Percentiles rank a stretch among this genome's conserved stretches.
Conservation (phyloP, 1,140 invertebrate genomes). For the Pteromalus puparum region DNA sequence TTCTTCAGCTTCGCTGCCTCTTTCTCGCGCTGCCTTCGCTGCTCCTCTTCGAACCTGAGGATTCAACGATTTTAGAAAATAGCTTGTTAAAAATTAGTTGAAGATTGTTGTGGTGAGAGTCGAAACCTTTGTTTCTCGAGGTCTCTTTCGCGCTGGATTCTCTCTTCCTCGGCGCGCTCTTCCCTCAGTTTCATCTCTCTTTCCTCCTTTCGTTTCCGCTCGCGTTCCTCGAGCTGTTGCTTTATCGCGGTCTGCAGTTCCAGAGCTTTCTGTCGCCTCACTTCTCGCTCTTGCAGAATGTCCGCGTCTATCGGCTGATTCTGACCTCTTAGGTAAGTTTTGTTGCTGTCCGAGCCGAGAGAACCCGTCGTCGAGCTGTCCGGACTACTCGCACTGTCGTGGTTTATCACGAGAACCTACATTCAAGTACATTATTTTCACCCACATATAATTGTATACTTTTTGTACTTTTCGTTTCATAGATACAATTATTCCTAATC, state of each 20-base stretch:
- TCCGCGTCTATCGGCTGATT: constrained; percentile 83
- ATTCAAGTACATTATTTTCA: no score
- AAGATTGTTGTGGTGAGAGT: not conserved
- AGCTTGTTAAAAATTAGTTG: constrained; percentile 1
- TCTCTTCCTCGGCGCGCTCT: constrained; percentile 81
- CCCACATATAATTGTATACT: no score
- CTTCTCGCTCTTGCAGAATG: constrained; percentile 81
- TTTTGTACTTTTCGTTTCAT: no score
- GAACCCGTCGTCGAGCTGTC: constrained; percentile 68
- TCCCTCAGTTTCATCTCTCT: constrained; percentile 78
- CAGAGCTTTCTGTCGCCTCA: constrained; percentile 81
- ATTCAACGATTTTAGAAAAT: not conserved
- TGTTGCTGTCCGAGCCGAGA: constrained; percentile 70
- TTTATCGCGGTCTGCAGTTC: constrained; percentile 84
- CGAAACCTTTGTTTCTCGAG: constrained; percentile 77
- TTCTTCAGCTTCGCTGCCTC: constrained; percentile 68
- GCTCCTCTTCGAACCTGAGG: constrained; percentile 71
- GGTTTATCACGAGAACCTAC: constrained; percentile 72
- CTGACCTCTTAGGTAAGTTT: constrained; percentile 82
- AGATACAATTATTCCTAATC: no score
- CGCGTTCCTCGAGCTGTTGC: constrained; percentile 83
- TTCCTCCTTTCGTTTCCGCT: constrained; percentile 80
- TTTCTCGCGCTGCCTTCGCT: constrained; percentile 66
- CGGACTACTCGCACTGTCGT: constrained; percentile 69
- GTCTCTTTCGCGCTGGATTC: constrained; percentile 81